These are phyloP conservation scores for Parapsyche elsis DNA, from an alignment of 1,140 invertebrate genomes.

Conservation along the genomic window DNA sequence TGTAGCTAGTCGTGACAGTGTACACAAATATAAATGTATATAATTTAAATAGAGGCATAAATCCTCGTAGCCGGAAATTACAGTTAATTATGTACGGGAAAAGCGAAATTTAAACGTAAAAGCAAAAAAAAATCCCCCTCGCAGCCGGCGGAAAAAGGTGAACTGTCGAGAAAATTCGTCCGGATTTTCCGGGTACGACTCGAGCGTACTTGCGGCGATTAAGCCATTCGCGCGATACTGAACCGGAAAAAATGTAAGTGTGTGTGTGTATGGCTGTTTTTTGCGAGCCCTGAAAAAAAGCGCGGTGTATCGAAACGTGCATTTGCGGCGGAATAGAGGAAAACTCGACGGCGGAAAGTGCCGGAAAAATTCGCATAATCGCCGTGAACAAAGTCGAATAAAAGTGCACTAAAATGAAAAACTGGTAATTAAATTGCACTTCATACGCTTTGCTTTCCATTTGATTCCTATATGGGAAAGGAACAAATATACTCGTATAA, in stretches of 20 bases:
- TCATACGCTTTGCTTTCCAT: not conserved
- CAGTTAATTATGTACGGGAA: slow-evolving; percentile 51
- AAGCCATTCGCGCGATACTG: slow-evolving; percentile 33
- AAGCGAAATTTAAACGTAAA: slow-evolving; percentile 50
- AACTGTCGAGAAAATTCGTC: slow-evolving; percentile 48
- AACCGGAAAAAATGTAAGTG: slow-evolving; percentile 36
- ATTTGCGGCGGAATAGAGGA: too few relatives aligned
- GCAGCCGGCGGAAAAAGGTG: slow-evolving; percentile 30
- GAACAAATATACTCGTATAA: not conserved
- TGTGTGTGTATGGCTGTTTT: too few relatives aligned
- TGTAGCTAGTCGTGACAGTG: too few relatives aligned
- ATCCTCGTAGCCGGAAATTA: slow-evolving; percentile 44
- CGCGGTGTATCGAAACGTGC: not conserved
- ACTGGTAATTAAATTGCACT: not conserved
- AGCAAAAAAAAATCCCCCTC: slow-evolving; percentile 32
- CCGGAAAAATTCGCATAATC: slow-evolving; percentile 14
- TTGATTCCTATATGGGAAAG: not conserved
- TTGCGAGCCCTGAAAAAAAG: slow-evolving; percentile 14
- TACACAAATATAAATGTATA: too few relatives aligned
- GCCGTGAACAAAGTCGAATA: not conserved
- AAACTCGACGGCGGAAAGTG: slow-evolving; percentile 31
- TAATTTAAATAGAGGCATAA: too few relatives aligned
- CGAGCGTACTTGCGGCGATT: slow-evolving; percentile 15
- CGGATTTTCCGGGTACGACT: slow-evolving; percentile 28
- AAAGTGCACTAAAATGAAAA: not conserved